Percentiles rank a stretch among this genome's conserved stretches.
These are phyloP conservation scores for Coranthus polyacanthus DNA, from an alignment of 2,797 vertebrate species.

Conservation along the genomic window DNA sequence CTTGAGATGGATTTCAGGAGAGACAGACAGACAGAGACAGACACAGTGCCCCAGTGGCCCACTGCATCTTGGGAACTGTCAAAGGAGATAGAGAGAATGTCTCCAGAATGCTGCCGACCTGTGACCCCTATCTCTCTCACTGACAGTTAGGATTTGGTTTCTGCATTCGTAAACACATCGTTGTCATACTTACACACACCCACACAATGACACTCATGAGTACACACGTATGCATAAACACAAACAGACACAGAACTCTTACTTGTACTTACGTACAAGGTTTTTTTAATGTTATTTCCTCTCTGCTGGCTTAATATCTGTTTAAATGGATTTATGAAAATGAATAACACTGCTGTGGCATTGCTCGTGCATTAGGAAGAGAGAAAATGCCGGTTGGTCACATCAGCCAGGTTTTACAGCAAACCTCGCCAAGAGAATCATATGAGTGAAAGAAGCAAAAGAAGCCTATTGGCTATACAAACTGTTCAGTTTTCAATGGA, in stretches of 20 bases:
- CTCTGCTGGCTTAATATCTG: slow-evolving; percentile 44
- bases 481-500: slow-evolving; percentile 38
- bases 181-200: slow-evolving; percentile 29
- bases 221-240: background rate
- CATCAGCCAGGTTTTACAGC: slow-evolving; percentile 45
- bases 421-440: slow-evolving; percentile 35
- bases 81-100: slow-evolving; percentile 72
- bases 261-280: slow-evolving; percentile 48
- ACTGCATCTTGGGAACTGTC: slow-evolving; percentile 78
- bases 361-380: slow-evolving; percentile 42
- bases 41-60: slow-evolving; percentile 60
- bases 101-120: slow-evolving; percentile 68
- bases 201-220: slow-evolving; percentile 27
- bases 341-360: slow-evolving; percentile 48
- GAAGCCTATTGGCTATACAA: slow-evolving; percentile 39
- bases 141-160: slow-evolving; percentile 77
- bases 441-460: slow-evolving; percentile 44
- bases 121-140: slow-evolving; percentile 67
- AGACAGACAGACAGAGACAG: slow-evolving; percentile 63
- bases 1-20: slow-evolving; percentile 65
- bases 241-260: background rate
- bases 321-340: slow-evolving; percentile 74
- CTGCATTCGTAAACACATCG: slow-evolving; percentile 63
- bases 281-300: slow-evolving; percentile 60
- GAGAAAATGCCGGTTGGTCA: slow-evolving; percentile 19